These are phyloP conservation scores for Limnephilus rhombicus DNA, from an alignment of 2,888 invertebrate genomes.

Conservation along the genomic window DNA sequence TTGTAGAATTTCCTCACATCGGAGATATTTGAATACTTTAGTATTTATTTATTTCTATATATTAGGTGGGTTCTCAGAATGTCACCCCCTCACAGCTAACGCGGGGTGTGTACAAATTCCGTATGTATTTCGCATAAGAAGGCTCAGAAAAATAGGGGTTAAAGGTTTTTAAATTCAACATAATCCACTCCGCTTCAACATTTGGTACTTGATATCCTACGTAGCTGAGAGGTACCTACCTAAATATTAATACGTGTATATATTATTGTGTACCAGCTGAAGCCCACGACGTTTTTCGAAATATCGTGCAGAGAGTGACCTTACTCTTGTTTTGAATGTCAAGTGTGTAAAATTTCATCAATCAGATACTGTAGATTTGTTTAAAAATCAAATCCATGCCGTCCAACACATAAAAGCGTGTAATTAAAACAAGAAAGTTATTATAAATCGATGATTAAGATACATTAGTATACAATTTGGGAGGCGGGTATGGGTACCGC, in stretches of 20 bases:
- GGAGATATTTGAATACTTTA: conserved; percentile 26
- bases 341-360: too few species aligned
- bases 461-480: too few species aligned
- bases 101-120: conserved; percentile 29
- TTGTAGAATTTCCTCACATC: neutral
- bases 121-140: conserved; percentile 28
- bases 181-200: neutral
- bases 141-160: conserved; percentile 12
- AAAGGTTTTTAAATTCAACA: neutral
- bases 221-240: neutral
- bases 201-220: neutral
- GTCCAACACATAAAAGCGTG: too few species aligned
- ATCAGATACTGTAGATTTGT: too few species aligned
- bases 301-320: too few species aligned
- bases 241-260: neutral
- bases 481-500: too few species aligned
- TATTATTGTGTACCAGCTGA: too few species aligned
- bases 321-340: too few species aligned
- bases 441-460: too few species aligned
- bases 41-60: neutral
- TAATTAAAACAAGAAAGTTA: too few species aligned
- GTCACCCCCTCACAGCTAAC: conserved; percentile 30
- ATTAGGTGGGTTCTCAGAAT: conserved; percentile 14
- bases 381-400: too few species aligned
- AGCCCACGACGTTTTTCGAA: too few species aligned